Percentiles rank a stretch among this genome's conserved stretches.
These are phyloP conservation scores for Orthonevra nobilis DNA, from an alignment of 2,888 invertebrate genomes.

Conservation along the genomic window DNA sequence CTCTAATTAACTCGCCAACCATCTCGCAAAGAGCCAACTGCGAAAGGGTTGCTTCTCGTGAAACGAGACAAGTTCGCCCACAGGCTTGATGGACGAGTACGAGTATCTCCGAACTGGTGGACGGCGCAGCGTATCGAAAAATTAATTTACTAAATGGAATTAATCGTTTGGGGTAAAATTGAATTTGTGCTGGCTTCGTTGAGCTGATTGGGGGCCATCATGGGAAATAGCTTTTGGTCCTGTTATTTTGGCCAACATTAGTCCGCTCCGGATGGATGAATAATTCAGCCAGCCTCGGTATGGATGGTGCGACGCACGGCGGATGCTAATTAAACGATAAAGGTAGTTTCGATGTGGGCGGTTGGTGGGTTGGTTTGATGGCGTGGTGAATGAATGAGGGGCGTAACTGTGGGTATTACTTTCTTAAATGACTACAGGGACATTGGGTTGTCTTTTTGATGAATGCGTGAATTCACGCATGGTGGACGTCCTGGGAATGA, in stretches of 20 bases:
- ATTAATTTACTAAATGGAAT: slow-evolving; percentile 40
- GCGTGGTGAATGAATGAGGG: neutral
- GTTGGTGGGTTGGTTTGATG: too few species aligned
- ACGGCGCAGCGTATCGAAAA: slow-evolving; percentile 2
- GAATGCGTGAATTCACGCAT: neutral
- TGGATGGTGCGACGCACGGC: neutral
- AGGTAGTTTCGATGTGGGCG: neutral
- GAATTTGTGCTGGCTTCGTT: slow-evolving; percentile 21
- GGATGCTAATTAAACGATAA: slow-evolving; percentile 34
- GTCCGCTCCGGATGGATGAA: neutral
- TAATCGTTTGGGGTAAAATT: slow-evolving; percentile 36
- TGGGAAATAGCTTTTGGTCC: slow-evolving; percentile 2
- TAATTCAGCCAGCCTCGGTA: slow-evolving; percentile 12
- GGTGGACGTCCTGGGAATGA: neutral
- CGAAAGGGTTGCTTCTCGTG: slow-evolving; percentile 16
- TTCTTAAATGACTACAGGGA: slow-evolving; percentile 2
- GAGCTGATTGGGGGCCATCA: slow-evolving; percentile 1
- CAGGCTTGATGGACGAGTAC: too few species aligned
- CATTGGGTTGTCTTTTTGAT: neutral
- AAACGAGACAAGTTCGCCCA: too few species aligned
- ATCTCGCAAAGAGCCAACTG: too few species aligned
- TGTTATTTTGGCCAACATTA: slow-evolving; percentile 3
- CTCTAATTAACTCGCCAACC: too few species aligned
- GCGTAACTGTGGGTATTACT: neutral
- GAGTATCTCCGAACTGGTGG: neutral